These are phyloP conservation scores for Plagiodera versicolora DNA, from an alignment of 2,888 invertebrate genomes.

Conservation along the genomic window DNA sequence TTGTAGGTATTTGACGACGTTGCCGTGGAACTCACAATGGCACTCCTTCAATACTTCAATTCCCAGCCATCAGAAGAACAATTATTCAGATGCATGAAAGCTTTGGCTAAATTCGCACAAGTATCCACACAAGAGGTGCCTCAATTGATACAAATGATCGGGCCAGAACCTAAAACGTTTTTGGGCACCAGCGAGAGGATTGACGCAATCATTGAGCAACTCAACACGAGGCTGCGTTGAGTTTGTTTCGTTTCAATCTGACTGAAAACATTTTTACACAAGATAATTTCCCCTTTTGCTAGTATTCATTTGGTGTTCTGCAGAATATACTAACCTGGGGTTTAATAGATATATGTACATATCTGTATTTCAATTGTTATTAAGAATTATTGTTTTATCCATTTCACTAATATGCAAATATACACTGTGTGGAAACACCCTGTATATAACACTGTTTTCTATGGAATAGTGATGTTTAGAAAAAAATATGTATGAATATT, in stretches of 20 bases:
- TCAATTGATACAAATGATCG: constrained; percentile 87
- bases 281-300: too few species aligned
- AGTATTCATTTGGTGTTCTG: too few species aligned
- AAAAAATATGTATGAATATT: too few species aligned
- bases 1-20: constrained; percentile 90
- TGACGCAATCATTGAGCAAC: constrained; percentile 78
- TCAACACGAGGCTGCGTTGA: constrained; percentile 46
- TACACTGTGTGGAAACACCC: too few species aligned
- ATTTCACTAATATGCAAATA: neutral
- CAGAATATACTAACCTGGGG: too few species aligned
- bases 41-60: constrained; percentile 85
- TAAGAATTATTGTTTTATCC: too few species aligned
- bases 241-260: neutral
- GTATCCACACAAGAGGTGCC: constrained; percentile 83
- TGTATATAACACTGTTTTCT: too few species aligned
- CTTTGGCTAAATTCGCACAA: constrained; percentile 71
- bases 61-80: constrained; percentile 82
- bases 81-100: constrained; percentile 75
- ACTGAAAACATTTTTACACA: too few species aligned
- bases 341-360: too few species aligned
- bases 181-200: constrained; percentile 78
- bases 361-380: too few species aligned
- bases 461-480: too few species aligned
- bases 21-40: constrained; percentile 89
- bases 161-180: constrained; percentile 82